Evolutionary conservation across 2,888 invertebrate species (phyloP), one percentile per base, ranked within the genome.

Genomic region (Phyllotreta cruciferae): DNA sequence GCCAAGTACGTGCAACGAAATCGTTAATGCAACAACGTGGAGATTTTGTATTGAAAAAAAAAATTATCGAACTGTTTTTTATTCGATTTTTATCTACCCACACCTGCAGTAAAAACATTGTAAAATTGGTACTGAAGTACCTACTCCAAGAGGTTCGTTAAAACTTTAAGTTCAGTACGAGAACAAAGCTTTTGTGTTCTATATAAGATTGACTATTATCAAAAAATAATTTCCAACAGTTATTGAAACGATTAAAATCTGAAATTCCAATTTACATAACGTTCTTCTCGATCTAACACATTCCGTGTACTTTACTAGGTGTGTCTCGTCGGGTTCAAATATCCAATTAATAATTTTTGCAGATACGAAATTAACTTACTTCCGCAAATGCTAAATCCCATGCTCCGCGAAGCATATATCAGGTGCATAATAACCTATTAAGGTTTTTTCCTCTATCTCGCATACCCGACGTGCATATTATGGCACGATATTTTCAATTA

Each of bases 1-100:
- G 10, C 52, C 55, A 52, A 62, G 45, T 65, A 67, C 67, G 67
- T 67, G 67, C 66, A 66, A 54, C 37, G 55, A 64, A 67, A 66
- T 64, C 55, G 50, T 63, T 64, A 64, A 66, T 49, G 24, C 24
- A 24, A 1, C 24, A 35, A 35, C 50, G 10, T 6, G 8, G 37
- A 53, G 38, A 53, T 53, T n/a, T 36, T 53, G 13, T 9, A n/a
- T 53, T 38, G 37, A 13, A 14, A 37, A 38, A 13, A 8, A 13
- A 53, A n/a, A 24, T 24, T 24, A 24, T 24, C 24, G 24, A 24
- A 24, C 24, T 24, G 24, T 24, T 24, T 24, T n/a, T 24, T 24
- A 24, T 24, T 24, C 24, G 24, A 24, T 24, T 24, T 24, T 24
- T 24, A 24, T 24, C 24, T 4, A 4, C 24, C 24, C 24, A 24